Conservation (phyloP, 1,140 invertebrate genomes). For the Drosophila sp. region DNA sequence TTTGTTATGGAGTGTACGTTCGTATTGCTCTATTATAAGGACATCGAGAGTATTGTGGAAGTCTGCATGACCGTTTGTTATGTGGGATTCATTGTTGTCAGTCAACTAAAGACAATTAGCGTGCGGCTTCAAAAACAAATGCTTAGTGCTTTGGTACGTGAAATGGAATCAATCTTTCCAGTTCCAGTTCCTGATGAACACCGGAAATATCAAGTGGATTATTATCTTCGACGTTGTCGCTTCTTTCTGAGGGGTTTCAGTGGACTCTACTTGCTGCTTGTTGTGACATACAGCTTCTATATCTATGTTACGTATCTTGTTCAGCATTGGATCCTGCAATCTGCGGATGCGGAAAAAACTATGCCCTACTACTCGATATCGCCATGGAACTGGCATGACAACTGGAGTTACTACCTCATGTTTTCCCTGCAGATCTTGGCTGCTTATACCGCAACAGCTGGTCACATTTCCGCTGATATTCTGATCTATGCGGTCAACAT, state of each 20-base stretch:
- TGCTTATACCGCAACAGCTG: constrained; percentile 49
- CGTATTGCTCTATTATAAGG: constrained; percentile 28
- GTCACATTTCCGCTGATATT: constrained; percentile 56
- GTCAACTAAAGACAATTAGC: constrained; percentile 52
- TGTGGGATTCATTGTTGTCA: constrained; percentile 48
- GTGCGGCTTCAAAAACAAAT: constrained; percentile 38
- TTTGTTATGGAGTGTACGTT: constrained; percentile 37
- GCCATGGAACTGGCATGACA: constrained; percentile 53
- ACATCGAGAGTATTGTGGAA: constrained; percentile 44
- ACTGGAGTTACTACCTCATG: constrained; percentile 56
- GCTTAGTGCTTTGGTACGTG: constrained; percentile 34
- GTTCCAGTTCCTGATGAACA: constrained; percentile 6
- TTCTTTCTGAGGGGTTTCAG: constrained; percentile 42
- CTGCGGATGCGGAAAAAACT: constrained; percentile 7
- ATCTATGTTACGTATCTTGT: constrained; percentile 38
- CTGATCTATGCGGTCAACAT: constrained; percentile 43
- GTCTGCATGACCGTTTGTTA: constrained; percentile 58
- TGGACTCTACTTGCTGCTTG: constrained; percentile 46
- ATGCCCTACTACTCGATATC: constrained; percentile 47
- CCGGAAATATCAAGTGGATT: constrained; percentile 24
- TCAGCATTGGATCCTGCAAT: constrained; percentile 36
- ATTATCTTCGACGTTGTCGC: constrained; percentile 20
- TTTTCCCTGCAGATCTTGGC: constrained; percentile 38
- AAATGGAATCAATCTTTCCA: constrained; percentile 54
- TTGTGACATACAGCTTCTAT: constrained; percentile 54